Base-by-base conservation (phyloP, 2,113 vertebrate genomes). In the Felis chaus region DNA sequence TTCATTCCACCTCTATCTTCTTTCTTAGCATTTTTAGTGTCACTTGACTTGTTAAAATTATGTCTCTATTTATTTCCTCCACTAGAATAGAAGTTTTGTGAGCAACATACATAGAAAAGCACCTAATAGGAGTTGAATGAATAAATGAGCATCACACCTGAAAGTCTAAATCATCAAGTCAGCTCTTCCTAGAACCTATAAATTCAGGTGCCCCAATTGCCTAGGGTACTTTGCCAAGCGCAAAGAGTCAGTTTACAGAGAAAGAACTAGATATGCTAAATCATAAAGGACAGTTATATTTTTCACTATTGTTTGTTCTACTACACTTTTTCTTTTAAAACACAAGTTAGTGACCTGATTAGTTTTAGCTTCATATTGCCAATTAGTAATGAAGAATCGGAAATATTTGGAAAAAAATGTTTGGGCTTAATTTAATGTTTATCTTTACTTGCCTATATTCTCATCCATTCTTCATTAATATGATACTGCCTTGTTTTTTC, bases 91-190 rank as follows among this genome's bases (percentile, higher is more conserved):
- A 76, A 95, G 5, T 96, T 91, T 41, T 89, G 4, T 76, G 78
- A 78, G 13, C 41, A 90, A 36, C n/a, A 36, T 76, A 21, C 6
- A 45, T 23, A 92, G 31, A 91, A 73, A 0, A 89, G 16, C 23
- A 48, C 33, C 63, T 63, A 88, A 71, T 36, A 71, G 50, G 5
- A 76, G 19, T 39, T 91, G 76, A 95, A 48, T 89, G 39, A 83
- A 76, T 89, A 82, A 95, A 63, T 91, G 50, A 96, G 85, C 10
- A 8, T 31, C 73, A 2, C 16, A 55, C 39, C 68, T 83, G 53
- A 93, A 86, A 92, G 31, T 91, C 7, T 85, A 88, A 95, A 19
- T 91, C 25, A 89, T 91, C 57, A 81, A 81, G 39, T 85, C 21
- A 93, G 4, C 15, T 91, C 8, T 84, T 80, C 65, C 48, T 93